Evolutionary conservation across 2,113 vertebrate genomes (phyloP).

Genomic region (Dipodomys ordii): DNA sequence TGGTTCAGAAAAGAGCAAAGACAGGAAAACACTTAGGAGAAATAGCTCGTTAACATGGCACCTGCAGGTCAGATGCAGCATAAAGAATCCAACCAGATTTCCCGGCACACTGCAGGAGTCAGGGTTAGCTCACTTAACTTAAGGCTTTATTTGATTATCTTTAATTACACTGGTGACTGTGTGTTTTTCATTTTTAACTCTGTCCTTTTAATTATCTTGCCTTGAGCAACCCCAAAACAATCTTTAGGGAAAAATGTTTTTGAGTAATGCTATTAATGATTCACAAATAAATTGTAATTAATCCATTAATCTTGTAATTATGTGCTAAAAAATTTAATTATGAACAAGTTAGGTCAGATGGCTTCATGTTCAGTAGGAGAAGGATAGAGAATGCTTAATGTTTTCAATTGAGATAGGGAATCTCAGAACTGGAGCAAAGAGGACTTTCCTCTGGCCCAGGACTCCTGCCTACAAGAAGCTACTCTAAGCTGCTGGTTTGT

Average conservation of each 20-base stretch:
- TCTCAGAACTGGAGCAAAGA: background rate
- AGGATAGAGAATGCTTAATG: background rate
- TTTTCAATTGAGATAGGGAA: background rate
- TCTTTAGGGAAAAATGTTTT: constrained; percentile 52
- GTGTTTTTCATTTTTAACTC: background rate
- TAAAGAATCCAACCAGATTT: background rate
- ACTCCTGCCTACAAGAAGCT: background rate
- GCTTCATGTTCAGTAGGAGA: background rate
- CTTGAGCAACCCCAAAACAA: constrained; percentile 45
- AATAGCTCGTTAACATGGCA: fast-evolving
- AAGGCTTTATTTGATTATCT: constrained; percentile 39
- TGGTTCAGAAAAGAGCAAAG: constrained; percentile 72
- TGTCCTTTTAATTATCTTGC: constrained; percentile 60
- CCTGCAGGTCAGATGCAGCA: fast-evolving
- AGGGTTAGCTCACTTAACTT: background rate
- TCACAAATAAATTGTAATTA: constrained; percentile 71
- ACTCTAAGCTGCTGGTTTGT: too few species aligned
- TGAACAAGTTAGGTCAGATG: constrained; percentile 24
- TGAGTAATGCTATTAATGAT: constrained; percentile 54
- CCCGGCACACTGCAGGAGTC: background rate
- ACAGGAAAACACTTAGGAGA: background rate
- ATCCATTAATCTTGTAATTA: constrained; percentile 66
- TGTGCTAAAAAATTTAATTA: constrained; percentile 57
- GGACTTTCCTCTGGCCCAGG: background rate
- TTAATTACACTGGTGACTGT: constrained; percentile 3